Evolutionary conservation across 2,888 invertebrate species (phyloP), one percentile per base, ranked within the genome.

Genomic region (Microchrysa polita): DNA sequence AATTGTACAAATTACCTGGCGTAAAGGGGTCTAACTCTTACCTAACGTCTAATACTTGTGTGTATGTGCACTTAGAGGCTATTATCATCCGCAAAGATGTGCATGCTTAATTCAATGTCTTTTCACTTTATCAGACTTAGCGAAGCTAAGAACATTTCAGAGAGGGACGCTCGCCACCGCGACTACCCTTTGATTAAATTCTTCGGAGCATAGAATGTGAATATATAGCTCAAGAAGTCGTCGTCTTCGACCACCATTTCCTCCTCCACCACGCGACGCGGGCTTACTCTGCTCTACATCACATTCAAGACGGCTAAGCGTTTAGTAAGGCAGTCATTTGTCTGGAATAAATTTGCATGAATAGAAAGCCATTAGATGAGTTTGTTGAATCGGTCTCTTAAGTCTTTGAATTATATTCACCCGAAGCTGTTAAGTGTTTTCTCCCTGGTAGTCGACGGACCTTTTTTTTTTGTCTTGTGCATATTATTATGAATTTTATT

Each of bases 251-350:
- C 65, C 22, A 16, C 22, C 65, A n/a, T n/a, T n/a, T n/a, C n/a
- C n/a, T n/a, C n/a, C n/a, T n/a, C n/a, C n/a, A n/a, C n/a, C n/a
- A n/a, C n/a, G n/a, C n/a, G n/a, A n/a, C n/a, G n/a, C n/a, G n/a
- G n/a, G n/a, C n/a, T n/a, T n/a, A n/a, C n/a, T 18, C 34, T 12
- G n/a, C 20, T 16, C 42, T 18, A 9, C 27, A 65, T 20, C 16
- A 16, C n/a, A n/a, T n/a, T n/a, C n/a, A n/a, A n/a, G n/a, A n/a
- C 18, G 9, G 44, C 10, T 61, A 61, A 69, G 72, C 75, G 72
- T 75, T 75, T 75, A 75, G 73, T 69, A 72, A 73, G 27, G 73
- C 73, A 75, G 63, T 75, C 75, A 75, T 75, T 75, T 75, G 75
- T 75, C 72, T 34, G 75, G 75, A 75, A 73, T 73, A 73, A 73